Evolutionary conservation across 2,797 vertebrate genomes (phyloP).

Genomic region (Cuculus canorus): DNA sequence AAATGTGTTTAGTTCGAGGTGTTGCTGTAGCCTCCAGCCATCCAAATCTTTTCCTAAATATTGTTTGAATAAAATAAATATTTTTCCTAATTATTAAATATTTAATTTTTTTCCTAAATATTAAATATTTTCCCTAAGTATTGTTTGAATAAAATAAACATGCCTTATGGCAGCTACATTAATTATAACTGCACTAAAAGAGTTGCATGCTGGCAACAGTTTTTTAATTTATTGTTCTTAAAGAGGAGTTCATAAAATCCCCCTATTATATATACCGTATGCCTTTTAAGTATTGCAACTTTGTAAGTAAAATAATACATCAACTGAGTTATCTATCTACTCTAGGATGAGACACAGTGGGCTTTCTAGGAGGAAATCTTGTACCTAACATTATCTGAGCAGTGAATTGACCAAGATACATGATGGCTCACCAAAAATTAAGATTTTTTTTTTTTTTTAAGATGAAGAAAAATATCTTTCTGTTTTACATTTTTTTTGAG

Average conservation of each 20-base stretch:
- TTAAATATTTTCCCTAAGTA: slow-evolving; percentile 27
- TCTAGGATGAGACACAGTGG: not conserved
- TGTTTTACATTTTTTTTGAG: too few relatives aligned
- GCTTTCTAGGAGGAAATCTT: not conserved
- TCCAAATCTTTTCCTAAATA: slow-evolving; percentile 21
- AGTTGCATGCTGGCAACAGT: not conserved
- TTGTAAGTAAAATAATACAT: not conserved
- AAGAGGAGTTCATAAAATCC: not conserved
- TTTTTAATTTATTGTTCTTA: slow-evolving; percentile 2
- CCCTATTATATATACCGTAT: not conserved
- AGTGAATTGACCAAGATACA: not conserved
- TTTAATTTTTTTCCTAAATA: slow-evolving; percentile 27
- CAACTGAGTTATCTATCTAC: not conserved
- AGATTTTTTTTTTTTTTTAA: too few relatives aligned
- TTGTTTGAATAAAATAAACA: slow-evolving; percentile 17
- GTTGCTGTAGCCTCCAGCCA: slow-evolving; percentile 24
- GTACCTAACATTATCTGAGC: not conserved
- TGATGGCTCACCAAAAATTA: not conserved
- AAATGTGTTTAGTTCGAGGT: slow-evolving; percentile 21
- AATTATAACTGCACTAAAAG: slow-evolving; percentile 1
- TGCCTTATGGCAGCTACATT: slow-evolving; percentile 19
- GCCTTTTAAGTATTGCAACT: not conserved
- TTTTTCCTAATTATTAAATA: too few relatives aligned
- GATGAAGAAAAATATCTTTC: too few relatives aligned
- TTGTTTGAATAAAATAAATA: slow-evolving; percentile 17